These are phyloP conservation scores for Pinctada fucata DNA, from an alignment of 2,888 invertebrate genomes.

Conservation along the genomic window DNA sequence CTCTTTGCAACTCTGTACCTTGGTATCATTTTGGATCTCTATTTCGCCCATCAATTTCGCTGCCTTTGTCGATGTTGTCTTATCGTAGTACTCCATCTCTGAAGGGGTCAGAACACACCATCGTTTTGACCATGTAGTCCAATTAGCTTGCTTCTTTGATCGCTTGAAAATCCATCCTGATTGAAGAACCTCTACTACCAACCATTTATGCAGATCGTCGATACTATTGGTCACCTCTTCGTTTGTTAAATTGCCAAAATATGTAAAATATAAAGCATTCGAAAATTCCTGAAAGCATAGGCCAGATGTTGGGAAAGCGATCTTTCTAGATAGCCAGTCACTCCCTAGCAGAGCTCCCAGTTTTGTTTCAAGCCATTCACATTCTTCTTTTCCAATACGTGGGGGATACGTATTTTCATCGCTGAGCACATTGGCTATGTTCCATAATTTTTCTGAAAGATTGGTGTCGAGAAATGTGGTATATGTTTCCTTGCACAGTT, in stretches of 20 bases:
- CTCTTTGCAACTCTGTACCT: no score
- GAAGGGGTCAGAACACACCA: slow-evolving; percentile 46
- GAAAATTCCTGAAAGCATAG: no score
- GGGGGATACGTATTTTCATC: slow-evolving; percentile 44
- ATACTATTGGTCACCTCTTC: slow-evolving; percentile 21
- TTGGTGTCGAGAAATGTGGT: background rate
- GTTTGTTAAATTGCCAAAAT: background rate
- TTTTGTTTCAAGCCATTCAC: slow-evolving; percentile 43
- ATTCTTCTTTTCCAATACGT: slow-evolving; percentile 31
- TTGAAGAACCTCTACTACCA: slow-evolving; percentile 46
- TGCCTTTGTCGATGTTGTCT: background rate
- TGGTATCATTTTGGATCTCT: no score
- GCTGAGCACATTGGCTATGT: slow-evolving; percentile 42
- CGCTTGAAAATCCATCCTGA: slow-evolving; percentile 46
- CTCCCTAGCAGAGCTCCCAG: slow-evolving; percentile 19
- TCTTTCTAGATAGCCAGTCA: no score
- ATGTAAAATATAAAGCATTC: no score
- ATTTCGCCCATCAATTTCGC: no score
- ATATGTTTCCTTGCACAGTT: slow-evolving; percentile 15
- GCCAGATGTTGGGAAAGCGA: no score
- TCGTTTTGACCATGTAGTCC: slow-evolving; percentile 49
- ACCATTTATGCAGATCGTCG: slow-evolving; percentile 45
- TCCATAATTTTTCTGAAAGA: slow-evolving; percentile 38
- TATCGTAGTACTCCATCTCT: slow-evolving; percentile 39
- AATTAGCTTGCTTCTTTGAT: slow-evolving; percentile 46